Percentiles rank a stretch among this genome's conserved stretches.
Conservation (phyloP, 2,113 vertebrate species). For the Romanogobio albipinnatus region DNA sequence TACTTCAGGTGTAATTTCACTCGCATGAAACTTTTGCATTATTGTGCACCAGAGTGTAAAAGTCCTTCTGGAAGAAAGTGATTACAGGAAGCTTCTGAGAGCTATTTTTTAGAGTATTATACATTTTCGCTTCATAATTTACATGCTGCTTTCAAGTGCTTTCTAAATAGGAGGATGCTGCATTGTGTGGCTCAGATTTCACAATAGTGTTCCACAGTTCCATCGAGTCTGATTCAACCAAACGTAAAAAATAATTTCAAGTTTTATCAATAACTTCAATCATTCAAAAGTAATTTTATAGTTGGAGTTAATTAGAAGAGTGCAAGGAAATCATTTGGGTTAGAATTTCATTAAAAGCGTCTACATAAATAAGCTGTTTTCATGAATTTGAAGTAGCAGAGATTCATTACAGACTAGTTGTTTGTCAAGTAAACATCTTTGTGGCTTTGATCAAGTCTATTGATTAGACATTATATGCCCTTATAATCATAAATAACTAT, state of each 20-base stretch:
- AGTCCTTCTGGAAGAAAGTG: background rate
- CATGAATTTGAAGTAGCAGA: background rate
- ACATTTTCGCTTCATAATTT: background rate
- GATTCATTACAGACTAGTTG: background rate
- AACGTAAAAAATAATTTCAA: background rate
- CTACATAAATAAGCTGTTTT: background rate
- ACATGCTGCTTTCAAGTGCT: background rate
- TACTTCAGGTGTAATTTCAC: background rate
- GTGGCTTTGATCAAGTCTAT: slow-evolving; percentile 4
- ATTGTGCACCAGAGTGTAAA: background rate
- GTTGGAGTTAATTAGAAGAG: background rate
- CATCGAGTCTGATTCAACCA: background rate
- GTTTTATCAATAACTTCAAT: background rate
- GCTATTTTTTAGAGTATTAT: background rate
- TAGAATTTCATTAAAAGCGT: background rate
- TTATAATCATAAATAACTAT: background rate
- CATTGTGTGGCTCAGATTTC: background rate
- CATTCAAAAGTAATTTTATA: background rate
- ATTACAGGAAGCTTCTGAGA: background rate
- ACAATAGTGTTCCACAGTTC: background rate
- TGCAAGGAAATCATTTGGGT: background rate
- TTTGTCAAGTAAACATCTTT: background rate
- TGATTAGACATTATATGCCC: background rate
- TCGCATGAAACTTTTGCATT: background rate
- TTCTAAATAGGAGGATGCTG: background rate